Base-by-base conservation (phyloP, 2,113 vertebrate genomes). In the Phrynosoma blainvillii region DNA sequence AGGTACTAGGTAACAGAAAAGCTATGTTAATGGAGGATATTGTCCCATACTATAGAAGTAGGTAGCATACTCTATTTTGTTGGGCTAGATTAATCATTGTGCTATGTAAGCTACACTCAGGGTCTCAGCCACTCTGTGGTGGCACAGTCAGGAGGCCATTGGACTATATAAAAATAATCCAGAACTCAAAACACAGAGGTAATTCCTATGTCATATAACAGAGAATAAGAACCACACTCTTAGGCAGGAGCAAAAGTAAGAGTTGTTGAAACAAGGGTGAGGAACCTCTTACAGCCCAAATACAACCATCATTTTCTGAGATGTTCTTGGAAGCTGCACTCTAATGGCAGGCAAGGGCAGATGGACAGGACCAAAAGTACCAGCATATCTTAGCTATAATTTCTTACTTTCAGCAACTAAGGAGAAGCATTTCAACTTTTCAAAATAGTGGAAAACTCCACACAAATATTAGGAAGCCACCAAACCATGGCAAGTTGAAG, bases 21-120 rank as follows among this genome's bases (percentile, higher is more conserved):
- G 27, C 3, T 1, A 7, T 59, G 82, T 5, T 27, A 82, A 83
- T 91, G 75, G 54, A 84, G 92, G 86, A 75, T 10, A 78, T 36
- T 27, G 52, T 2, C 16, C 4, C 20, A 27, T 30, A 42, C 21
- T 90, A 47, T 30, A 90, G 84, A 89, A 4, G 9, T 89, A 89
- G 79, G 68, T 5, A 0, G 0, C 13, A 21, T 42, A 88, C 23
- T 79, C n/a, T 88, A 70, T 30, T 59, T 77, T 20, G 74, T 18
- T 30, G 65, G 65, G 13, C 40, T 47, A 47, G 40, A 77, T 47
- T 68, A 8, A 68, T 25, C 25, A 70, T 47, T 32, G 36, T 62
- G 18, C 10, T 8, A 42, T 40, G 20, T 68, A 42, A 14, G 36
- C 11, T 25, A 27, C 12, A 73, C 16, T 74, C 20, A 84, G 23